Base-by-base conservation (phyloP, 2,888 invertebrate species). In the Conus canariensis region DNA sequence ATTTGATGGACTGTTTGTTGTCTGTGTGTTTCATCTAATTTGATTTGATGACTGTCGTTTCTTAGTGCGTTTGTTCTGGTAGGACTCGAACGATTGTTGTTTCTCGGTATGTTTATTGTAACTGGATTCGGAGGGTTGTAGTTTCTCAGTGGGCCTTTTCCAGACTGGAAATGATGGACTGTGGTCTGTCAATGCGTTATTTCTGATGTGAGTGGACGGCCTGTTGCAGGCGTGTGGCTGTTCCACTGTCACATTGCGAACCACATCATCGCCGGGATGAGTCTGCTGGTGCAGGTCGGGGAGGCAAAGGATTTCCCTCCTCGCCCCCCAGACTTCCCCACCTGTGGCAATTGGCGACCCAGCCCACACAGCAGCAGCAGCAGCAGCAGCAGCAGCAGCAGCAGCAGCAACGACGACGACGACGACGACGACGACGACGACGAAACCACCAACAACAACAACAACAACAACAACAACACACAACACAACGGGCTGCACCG, bases 201-300 rank as follows among this genome's bases (percentile, higher is more conserved):
- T 45, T 45, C 45, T 45, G 45, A 64, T 64, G 60, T 64, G 7
- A 74, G 10, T 80, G 74, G 60, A 45, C 98, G 45, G 45, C 4
- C 45, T 4, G 45, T 14, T 67, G n/a, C 74, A 74, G 74, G 74
- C n/a, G 10, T 74, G 74, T 74, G 98, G 98, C 96, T 98, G 5
- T 98, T 98, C 96, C 99, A 99, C 95, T 99, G 99, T 95, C 99
- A 99, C 96, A 98, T 99, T 19, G 91, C 91, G 98, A 98, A 94
- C 95, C 99, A 99, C 95, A 98, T 98, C 0, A 98, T 98, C 97
- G 97, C 98, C 16, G 99, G 99, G 12, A 99, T 99, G 99, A 98
- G 98, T 0, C 95, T 98, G 85, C 97, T 98, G 0, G 97, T 98
- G 90, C 98, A 98, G 96, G 98, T 98, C 0, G 98, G 98, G 0